Evolutionary conservation across 2,113 vertebrate species (phyloP).

Genomic region (Nothoprocta pentlandii): DNA sequence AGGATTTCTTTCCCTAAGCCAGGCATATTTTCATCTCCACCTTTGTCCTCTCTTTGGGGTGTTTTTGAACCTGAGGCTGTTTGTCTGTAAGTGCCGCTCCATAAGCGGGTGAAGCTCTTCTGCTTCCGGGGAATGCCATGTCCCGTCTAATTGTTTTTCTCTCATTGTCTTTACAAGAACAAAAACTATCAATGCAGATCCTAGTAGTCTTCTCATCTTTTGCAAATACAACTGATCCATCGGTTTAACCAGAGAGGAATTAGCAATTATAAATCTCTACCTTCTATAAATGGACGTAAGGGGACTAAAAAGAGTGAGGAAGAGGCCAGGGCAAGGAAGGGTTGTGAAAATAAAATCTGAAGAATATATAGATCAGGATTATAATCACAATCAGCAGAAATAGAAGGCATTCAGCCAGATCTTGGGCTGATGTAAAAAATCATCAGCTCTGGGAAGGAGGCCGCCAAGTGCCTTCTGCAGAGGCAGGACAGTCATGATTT

Average conservation of each 20-base stretch:
- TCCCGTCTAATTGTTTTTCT: conserved; percentile 48
- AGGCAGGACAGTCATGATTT: conserved; percentile 30
- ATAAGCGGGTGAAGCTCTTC: conserved; percentile 15
- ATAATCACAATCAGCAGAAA: conserved; percentile 48
- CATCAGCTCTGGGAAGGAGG: conserved; percentile 41
- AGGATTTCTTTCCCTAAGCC: conserved; percentile 48
- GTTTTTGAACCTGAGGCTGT: conserved; percentile 41
- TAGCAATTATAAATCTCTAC: not conserved
- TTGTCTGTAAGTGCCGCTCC: not conserved
- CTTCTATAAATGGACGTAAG: not conserved
- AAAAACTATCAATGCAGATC: conserved; percentile 24
- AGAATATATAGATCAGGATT: conserved; percentile 9
- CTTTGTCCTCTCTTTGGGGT: conserved; percentile 33
- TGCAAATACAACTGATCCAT: not conserved
- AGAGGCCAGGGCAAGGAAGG: not conserved
- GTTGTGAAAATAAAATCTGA: conserved; percentile 1
- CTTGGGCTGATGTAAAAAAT: conserved; percentile 46
- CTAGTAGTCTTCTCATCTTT: not conserved
- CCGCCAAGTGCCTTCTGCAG: conserved; percentile 35
- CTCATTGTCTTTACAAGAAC: conserved; percentile 7
- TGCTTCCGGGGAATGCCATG: conserved; percentile 20
- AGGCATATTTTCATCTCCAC: conserved; percentile 49
- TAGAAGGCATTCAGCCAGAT: conserved; percentile 28
- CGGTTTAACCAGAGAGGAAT: not conserved
- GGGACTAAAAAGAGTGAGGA: not conserved